Evolutionary conservation across 1,140 invertebrate genomes (phyloP), one percentile per base, ranked within the genome.

Genomic region (Frieseomelitta varia): DNA sequence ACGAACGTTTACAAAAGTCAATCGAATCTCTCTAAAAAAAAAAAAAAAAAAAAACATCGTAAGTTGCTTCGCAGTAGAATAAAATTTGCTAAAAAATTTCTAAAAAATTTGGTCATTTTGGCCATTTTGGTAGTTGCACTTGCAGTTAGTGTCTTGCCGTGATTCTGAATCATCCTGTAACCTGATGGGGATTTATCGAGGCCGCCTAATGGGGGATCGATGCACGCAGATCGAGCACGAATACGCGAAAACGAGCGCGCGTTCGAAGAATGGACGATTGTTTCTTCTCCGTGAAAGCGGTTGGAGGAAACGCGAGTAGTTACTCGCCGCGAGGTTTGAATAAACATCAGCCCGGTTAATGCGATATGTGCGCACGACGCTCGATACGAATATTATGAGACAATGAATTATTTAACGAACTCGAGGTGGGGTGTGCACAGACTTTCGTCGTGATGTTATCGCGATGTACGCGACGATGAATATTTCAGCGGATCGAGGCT

Each of bases 371-470:
- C 1, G 56, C 56, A 21, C 55, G 15, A 15, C 2, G 21, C 14
- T 24, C 15, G 56, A 51, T 55, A 63, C 61, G 68, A 81, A 81
- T 81, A 73, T 81, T 81, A 81, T 73, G 73, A 73, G 68, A 73
- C 51, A 73, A 81, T 81, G 79, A 81, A 81, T 81, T 73, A 81
- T 81, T 81, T 73, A 81, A 19, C 79, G 27, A 53, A 63, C 69
- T 19, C 0, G 24, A 2, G 15, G 53, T 17, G 15, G 53, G 53
- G 12, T n/a, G 53, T 12, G 17, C 3, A 8, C 53, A 10, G 17
- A 12, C 27, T 24, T 63, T 56, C 55, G 55, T 53, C 69, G 68
- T 73, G 63, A 73, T 81, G 79, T 27, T n/a, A 2, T n/a, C 68
- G 79, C 72, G 61, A 80, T 80, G 68, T 14, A 80, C 30, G 47